Evolutionary conservation across 2,797 vertebrate genomes (phyloP).

Genomic region (Thamnophis elegans): DNA sequence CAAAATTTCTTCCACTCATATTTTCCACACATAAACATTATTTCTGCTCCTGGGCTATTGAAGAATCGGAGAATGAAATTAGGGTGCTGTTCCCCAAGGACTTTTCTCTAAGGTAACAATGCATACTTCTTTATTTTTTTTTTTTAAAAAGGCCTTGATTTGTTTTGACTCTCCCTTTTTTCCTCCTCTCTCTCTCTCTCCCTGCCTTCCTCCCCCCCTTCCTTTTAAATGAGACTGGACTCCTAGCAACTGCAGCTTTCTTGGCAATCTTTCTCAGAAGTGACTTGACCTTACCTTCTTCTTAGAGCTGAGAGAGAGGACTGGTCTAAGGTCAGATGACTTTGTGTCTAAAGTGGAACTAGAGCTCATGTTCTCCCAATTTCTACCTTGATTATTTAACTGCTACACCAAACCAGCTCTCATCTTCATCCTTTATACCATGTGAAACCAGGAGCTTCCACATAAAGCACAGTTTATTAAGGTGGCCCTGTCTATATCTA

Average conservation of each 20-base stretch:
- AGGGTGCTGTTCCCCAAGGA: background rate
- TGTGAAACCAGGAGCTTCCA: background rate
- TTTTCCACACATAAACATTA: background rate
- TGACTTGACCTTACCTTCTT: background rate
- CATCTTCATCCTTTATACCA: background rate
- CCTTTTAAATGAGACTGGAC: background rate
- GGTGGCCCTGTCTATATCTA: background rate
- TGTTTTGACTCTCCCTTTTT: background rate
- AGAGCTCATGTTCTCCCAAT: background rate
- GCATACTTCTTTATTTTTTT: background rate
- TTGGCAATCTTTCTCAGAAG: background rate
- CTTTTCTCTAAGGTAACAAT: background rate
- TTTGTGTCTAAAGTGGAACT: background rate
- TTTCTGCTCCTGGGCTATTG: background rate
- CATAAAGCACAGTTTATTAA: background rate
- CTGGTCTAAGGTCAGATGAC: background rate
- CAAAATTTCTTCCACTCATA: background rate
- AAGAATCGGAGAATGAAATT: background rate
- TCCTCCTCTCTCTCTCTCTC: fast-evolving
- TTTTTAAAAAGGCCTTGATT: background rate
- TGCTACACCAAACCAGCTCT: background rate
- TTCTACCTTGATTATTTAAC: background rate
- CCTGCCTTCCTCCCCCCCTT: too few species aligned
- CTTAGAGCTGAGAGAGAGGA: background rate
- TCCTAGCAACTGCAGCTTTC: background rate